phyloP scores from a whole-genome alignment of 1,140 invertebrate genomes.

The Cepaea nemoralis region DNA sequence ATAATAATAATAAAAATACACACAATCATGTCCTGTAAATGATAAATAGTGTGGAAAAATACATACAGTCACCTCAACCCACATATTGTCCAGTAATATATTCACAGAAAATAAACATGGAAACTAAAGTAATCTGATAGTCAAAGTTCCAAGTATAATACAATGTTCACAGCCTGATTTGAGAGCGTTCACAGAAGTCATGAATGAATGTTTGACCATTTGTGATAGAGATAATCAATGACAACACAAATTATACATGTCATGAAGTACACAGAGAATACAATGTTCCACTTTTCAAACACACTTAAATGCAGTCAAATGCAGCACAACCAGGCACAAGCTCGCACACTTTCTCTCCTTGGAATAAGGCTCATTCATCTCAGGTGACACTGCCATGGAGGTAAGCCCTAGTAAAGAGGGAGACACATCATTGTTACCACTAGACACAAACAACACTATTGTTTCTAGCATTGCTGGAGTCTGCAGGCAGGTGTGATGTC shows the following conservation, averaged over 20 bases:
- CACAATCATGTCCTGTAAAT: background rate
- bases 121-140: background rate
- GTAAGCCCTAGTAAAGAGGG: too few species aligned
- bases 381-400: background rate
- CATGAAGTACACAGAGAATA: background rate
- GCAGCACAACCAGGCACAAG: background rate
- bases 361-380: background rate
- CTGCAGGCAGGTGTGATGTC: too few species aligned
- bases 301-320: background rate
- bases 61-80: background rate
- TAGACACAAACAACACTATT: too few species aligned
- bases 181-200: background rate
- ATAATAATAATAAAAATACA: background rate
- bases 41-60: background rate
- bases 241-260: background rate
- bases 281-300: background rate
- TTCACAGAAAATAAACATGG: background rate
- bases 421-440: too few species aligned
- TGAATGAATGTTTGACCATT: background rate
- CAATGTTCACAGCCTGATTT: constrained; percentile 24
- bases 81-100: background rate
- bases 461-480: too few species aligned
- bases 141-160: constrained; percentile 6
- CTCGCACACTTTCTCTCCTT: background rate
- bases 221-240: background rate